phyloP scores from a whole-genome alignment of 2,113 vertebrate species.

The Oreochromis aureus region DNA sequence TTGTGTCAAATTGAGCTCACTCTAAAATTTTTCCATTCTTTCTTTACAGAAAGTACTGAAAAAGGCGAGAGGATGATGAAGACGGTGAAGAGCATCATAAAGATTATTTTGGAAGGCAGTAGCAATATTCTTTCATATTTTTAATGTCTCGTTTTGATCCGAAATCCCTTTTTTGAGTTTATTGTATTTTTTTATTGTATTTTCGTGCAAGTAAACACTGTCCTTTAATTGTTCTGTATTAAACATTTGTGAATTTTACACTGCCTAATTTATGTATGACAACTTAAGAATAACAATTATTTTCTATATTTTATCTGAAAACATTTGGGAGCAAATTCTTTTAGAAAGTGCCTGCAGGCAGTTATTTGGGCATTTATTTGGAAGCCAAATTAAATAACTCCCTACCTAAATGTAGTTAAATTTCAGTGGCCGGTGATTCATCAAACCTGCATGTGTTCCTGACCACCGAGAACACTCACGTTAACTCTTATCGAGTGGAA shows the following conservation, averaged over 20 bases:
- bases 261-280: neutral
- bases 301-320: rapidly evolving
- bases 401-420: neutral
- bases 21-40: neutral
- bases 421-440: neutral
- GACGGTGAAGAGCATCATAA: rapidly evolving
- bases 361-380: neutral
- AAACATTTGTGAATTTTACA: neutral
- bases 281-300: rapidly evolving
- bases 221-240: neutral
- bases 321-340: rapidly evolving
- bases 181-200: rapidly evolving
- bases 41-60: slow-evolving; percentile 57
- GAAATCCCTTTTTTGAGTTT: neutral
- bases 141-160: neutral
- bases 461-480: no score
- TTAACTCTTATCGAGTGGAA: no score
- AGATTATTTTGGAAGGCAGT: neutral
- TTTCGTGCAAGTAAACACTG: neutral
- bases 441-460: neutral
- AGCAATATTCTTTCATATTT: neutral
- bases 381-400: neutral
- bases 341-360: rapidly evolving
- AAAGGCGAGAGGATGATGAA: slow-evolving; percentile 58
- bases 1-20: neutral